Conservation (phyloP, 2,113 vertebrate species). For the Budorcas taxicolor region DNA sequence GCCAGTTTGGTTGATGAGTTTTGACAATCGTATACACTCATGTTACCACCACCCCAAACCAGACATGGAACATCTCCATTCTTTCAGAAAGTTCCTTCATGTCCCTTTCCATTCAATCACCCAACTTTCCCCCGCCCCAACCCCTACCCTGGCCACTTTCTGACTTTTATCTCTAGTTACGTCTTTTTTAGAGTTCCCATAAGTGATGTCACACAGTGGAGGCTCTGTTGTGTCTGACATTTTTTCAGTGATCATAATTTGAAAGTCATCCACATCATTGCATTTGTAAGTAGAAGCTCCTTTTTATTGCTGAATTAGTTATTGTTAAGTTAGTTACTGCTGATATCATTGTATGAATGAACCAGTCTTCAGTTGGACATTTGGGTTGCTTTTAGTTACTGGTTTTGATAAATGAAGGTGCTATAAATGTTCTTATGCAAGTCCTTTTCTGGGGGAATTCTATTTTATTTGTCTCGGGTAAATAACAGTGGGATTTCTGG, state of each 20-base stretch:
- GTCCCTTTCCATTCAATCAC: not conserved
- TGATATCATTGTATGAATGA: not conserved
- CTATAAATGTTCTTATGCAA: not conserved
- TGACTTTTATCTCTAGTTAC: not conserved
- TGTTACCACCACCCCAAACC: not conserved
- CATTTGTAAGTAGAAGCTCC: not conserved
- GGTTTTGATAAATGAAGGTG: not conserved
- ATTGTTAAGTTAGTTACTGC: not conserved
- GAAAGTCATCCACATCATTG: not conserved
- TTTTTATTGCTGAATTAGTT: not conserved
- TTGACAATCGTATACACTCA: not conserved
- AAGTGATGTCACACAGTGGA: not conserved
- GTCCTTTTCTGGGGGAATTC: not conserved
- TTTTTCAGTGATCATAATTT: not conserved
- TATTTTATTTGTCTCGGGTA: not conserved
- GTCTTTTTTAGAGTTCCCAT: not conserved
- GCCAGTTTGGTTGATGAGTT: not conserved
- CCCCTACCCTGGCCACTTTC: not conserved
- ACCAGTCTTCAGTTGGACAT: not conserved
- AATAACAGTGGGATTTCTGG: not conserved
- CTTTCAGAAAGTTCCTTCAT: not conserved
- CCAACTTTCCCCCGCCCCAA: fast-evolving
- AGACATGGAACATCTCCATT: not conserved
- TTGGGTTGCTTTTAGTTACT: not conserved
- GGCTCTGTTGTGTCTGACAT: not conserved